phyloP scores from a whole-genome alignment of 2,888 invertebrate genomes.

The Agonopterix alstromeriana region DNA sequence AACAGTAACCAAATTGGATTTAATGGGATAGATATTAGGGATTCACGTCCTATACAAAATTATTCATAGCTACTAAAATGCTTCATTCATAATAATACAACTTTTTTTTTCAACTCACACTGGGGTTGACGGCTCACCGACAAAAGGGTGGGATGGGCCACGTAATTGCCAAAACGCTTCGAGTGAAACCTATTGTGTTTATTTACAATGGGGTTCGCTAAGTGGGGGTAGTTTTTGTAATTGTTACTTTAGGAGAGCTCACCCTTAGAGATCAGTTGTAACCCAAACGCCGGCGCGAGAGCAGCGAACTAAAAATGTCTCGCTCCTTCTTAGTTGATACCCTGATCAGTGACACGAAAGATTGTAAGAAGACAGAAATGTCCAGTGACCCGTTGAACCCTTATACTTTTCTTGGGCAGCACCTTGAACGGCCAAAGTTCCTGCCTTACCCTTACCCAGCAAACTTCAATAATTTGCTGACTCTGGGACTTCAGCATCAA shows the following conservation, averaged over 20 bases:
- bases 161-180: conserved; percentile 76
- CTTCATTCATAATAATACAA: conserved; percentile 57
- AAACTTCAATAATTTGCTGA: conserved; percentile 80
- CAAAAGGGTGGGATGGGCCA: conserved; percentile 75
- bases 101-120: conserved; percentile 48
- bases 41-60: conserved; percentile 69
- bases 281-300: conserved; percentile 35
- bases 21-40: conserved; percentile 73
- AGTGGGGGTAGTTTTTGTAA: conserved; percentile 77
- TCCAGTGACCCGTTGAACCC: conserved; percentile 59
- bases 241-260: conserved; percentile 59
- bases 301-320: conserved; percentile 77
- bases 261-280: conserved; percentile 52
- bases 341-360: conserved; percentile 81
- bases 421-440: conserved; percentile 63
- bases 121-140: conserved; percentile 68
- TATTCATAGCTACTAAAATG: conserved; percentile 75
- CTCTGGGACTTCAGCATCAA: conserved; percentile 79
- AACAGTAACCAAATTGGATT: conserved; percentile 68
- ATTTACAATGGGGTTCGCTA: conserved; percentile 70
- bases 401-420: conserved; percentile 49
- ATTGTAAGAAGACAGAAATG: conserved; percentile 51
- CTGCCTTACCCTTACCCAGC: conserved; percentile 79
- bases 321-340: conserved; percentile 90
- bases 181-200: conserved; percentile 70